Base-by-base conservation (phyloP, 92 coral and sea anemone genomes). In the Palythoa grandis region DNA sequence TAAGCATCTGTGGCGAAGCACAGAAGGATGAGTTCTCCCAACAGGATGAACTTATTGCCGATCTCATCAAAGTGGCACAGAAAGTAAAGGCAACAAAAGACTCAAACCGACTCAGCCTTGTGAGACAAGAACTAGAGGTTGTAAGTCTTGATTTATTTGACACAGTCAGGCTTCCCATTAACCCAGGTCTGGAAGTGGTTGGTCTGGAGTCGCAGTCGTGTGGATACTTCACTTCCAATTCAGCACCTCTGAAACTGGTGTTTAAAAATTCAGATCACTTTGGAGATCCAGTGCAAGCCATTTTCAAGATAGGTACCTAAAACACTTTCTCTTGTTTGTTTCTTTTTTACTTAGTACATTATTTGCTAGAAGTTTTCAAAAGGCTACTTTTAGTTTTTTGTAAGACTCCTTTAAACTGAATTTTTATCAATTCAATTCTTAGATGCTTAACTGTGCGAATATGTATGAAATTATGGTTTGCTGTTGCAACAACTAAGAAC, bases 201-300 rank as follows among this genome's bases (percentile, higher is more conserved):
- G 97, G 95, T 12, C 56, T 97, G 17, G 93, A 95, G 29, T 87
- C 86, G 2, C 85, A 82, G 52, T 86, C 92, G 17, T 93, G 97
- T 77, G 98, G 97, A 0, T 97, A 97, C 86, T 97, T 97, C 90
- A 95, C 94, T 48, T 97, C 99, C 17, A 95, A 97, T 77, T 97
- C 99, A 14, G 97, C 96, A 9, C 99, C 99, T 11, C 93, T 97
- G 76, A 88, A 87, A 25, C 96, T 97, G 61, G 82, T 92, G 60
- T 93, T 94, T 92, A 89, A 92, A 88, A 97, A 95, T 88, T 87
- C 93, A 8, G 99, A 97, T 83, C 89, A 86, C n/a, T 95, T 90
- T 90, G 99, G 99, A 1, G 95, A 91, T 79, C 89, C 91, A 70
- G 86, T 93, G 50, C 95, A 97, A 77, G 98, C 98, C 92, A 97